Conservation (phyloP, 2,888 invertebrate species). For the Ophion costatus region DNA sequence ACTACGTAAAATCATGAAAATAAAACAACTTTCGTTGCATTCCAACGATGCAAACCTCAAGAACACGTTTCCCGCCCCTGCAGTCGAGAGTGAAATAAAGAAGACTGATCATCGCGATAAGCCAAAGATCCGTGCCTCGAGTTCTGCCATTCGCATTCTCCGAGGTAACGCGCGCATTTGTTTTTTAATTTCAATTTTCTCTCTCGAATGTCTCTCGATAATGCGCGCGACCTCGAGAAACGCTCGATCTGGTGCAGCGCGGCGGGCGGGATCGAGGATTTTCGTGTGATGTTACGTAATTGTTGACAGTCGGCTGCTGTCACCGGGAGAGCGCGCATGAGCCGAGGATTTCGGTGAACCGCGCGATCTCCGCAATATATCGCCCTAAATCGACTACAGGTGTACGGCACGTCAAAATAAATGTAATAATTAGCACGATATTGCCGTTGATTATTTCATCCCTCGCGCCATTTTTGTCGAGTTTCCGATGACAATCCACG, state of each 20-base stretch:
- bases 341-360: background rate
- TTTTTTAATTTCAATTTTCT: background rate
- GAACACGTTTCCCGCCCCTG: too few species aligned
- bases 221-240: conserved; percentile 54
- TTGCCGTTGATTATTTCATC: background rate
- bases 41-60: too few species aligned
- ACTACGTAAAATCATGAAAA: too few species aligned
- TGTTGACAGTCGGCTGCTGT: conserved; percentile 66
- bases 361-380: background rate
- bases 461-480: too few species aligned
- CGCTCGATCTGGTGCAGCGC: conserved; percentile 49
- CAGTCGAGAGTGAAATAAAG: background rate
- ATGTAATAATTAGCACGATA: background rate
- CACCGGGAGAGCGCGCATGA: conserved; percentile 63
- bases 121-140: background rate
- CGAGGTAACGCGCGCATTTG: conserved; percentile 25
- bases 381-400: too few species aligned
- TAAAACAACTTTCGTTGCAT: too few species aligned
- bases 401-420: too few species aligned
- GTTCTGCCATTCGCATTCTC: background rate
- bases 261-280: conserved; percentile 38
- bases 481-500: too few species aligned
- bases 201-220: conserved; percentile 24
- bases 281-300: conserved; percentile 59
- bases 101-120: background rate